Conservation (phyloP, 2,797 vertebrate species). For the Myotis myotis region DNA sequence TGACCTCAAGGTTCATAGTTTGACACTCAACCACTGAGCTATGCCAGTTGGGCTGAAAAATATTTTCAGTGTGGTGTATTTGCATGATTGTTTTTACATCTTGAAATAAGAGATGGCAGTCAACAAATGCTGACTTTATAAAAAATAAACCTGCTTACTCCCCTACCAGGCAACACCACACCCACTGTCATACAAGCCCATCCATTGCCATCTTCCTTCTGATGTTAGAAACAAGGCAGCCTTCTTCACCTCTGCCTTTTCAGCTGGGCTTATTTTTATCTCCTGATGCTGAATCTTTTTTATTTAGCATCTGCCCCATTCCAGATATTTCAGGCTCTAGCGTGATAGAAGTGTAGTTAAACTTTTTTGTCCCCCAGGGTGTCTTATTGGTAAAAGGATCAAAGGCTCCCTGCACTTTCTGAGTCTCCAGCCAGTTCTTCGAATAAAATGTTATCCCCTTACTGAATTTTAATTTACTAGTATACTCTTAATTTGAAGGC, state of each 20-base stretch:
- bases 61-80: not conserved
- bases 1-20: no score
- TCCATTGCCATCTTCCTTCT: not conserved
- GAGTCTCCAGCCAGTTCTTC: not conserved
- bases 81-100: not conserved
- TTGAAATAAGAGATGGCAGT: not conserved
- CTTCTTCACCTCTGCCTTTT: not conserved
- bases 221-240: not conserved
- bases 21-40: no score
- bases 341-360: not conserved
- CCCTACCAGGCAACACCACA: not conserved
- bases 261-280: not conserved
- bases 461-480: not conserved
- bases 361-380: not conserved
- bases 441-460: not conserved
- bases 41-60: not conserved
- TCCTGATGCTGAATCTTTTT: not conserved
- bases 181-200: not conserved
- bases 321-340: not conserved
- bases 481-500: not conserved
- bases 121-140: not conserved
- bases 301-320: not conserved
- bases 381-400: not conserved
- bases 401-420: not conserved
- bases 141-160: not conserved